Evolutionary conservation across 2,113 vertebrate species (phyloP), one percentile per base, ranked within the genome.

Genomic region (Boulengeromyrus knoepffleri): DNA sequence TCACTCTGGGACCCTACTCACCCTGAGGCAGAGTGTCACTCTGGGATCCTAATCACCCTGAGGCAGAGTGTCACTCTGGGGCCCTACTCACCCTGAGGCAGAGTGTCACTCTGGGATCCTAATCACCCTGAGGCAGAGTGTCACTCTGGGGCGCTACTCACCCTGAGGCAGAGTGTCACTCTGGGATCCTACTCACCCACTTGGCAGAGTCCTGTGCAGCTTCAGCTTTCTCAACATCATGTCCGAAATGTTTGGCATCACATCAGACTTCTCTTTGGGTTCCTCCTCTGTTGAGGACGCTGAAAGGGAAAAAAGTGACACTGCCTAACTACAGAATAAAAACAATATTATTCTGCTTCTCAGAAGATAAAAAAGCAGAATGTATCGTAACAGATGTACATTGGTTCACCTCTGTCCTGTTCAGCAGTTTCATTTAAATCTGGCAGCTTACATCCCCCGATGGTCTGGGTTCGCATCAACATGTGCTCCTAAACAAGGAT

Each of bases 211-310:
- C 87, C 97, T 96, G 92, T 99, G 97, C 70, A 99, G 97, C 87
- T 97, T 96, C 17, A 99, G 96, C 92, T 99, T 99, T 90, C 97
- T 95, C 53, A 99, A 96, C 96, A 99, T 94, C 46, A 97, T 89
- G 13, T 99, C 98, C 80, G 98, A 97, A 95, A 99, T 99, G 94
- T 97, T 98, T 66, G 98, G 98, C 97, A 98, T 98, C 90, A 98
- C 96, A 6, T 99, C 97, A 12, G 95, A 95, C 89, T 95, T 97
- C 88, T 92, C 95, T 92, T 96, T 98, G 1, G 92, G n/a, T 50
- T 97, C 97, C 90, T 97, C 97, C 24, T 96, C 96, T 53, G 94
- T 95, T 89, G 91, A 31, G 42, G 94, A 93, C 53, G 88, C 90
- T 46, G 93, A 91, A 47, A 94, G 93, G 1, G 94, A 92, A 15